Percentiles rank a stretch among this genome's conserved stretches.
Evolutionary conservation across 2,113 vertebrate species (phyloP).

Genomic region (Entelurus aequoreus): DNA sequence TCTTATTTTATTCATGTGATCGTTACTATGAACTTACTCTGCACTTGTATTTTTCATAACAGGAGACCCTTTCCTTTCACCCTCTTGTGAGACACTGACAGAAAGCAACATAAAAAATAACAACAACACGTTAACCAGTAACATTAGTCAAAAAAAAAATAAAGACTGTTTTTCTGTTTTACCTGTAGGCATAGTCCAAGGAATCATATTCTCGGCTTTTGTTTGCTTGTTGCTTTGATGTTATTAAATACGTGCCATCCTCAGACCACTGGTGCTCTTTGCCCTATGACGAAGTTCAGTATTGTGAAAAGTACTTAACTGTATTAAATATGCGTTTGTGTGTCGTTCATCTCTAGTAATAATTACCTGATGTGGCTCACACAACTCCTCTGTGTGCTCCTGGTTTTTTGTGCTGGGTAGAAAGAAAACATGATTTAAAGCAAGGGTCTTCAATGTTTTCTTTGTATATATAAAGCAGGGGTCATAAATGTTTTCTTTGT

Average conservation of each 20-base stretch:
- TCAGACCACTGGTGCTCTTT: constrained; percentile 54
- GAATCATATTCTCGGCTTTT: constrained; percentile 26
- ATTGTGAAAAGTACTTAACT: neutral
- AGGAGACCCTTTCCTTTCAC: constrained; percentile 45
- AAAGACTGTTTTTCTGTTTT: constrained; percentile 3
- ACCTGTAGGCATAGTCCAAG: constrained; percentile 69
- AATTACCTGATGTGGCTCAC: constrained; percentile 60
- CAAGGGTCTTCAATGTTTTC: too few relatives aligned
- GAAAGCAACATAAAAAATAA: neutral
- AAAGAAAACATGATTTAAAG: neutral
- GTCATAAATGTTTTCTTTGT: too few relatives aligned
- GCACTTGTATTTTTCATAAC: constrained; percentile 55
- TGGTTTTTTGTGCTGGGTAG: constrained; percentile 49
- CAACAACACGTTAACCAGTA: too few relatives aligned
- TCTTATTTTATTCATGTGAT: neutral
- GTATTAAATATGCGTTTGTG: neutral
- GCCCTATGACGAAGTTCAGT: constrained; percentile 41
- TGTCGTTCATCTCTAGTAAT: neutral
- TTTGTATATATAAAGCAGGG: too few relatives aligned
- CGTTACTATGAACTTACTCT: constrained; percentile 73
- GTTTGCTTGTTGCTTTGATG: constrained; percentile 28
- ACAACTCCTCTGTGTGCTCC: constrained; percentile 24
- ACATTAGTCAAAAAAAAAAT: neutral
- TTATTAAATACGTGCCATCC: constrained; percentile 33
- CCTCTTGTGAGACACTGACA: constrained; percentile 51